Base-by-base conservation (phyloP, 2,888 invertebrate species). In the Aphrophora alni region DNA sequence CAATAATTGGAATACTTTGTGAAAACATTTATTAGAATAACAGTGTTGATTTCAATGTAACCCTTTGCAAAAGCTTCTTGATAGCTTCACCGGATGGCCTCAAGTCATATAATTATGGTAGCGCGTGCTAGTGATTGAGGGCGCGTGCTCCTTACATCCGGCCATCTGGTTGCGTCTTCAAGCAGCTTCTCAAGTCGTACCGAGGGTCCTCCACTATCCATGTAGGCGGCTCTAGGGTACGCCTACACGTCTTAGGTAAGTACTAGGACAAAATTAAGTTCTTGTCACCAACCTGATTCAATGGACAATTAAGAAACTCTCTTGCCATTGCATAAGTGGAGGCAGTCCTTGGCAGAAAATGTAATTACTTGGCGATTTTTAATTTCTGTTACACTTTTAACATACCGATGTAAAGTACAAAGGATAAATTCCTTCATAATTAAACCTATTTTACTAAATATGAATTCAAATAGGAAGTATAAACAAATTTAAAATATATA, bases 111-210 rank as follows among this genome's bases (percentile, higher is more conserved):
- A 59, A 59, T 59, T 59, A 59, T 59, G 21, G 59, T 59, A 59
- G 59, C 59, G 59, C 59, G 59, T 59, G 59, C 59, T n/a, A 59
- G 59, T 59, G 59, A 59, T 59, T 59, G 59, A 59, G 59, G 59
- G 59, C 59, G 59, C 59, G 59, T 59, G 59, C 59, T 59, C 59
- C 4, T 59, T 59, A 21, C 59, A 59, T 59, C 59, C 59, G 59
- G 59, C 59, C 59, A 59, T 59, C 59, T 59, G 59, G 59, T 59
- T 14, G 59, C 59, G n/a, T 59, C 59, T 59, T 59, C 12, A 59
- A 59, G 59, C 59, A 59, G 59, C 59, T 14, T 44, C 44, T 44
- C 44, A 44, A 44, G 44, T 44, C 44, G 8, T 21, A 59, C 59
- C n/a, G 59, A 59, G 59, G 59, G 59, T 59, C 59, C 59, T 59